phyloP scores from a whole-genome alignment of 1,140 invertebrate genomes.

The Temnothorax longispinosus region DNA sequence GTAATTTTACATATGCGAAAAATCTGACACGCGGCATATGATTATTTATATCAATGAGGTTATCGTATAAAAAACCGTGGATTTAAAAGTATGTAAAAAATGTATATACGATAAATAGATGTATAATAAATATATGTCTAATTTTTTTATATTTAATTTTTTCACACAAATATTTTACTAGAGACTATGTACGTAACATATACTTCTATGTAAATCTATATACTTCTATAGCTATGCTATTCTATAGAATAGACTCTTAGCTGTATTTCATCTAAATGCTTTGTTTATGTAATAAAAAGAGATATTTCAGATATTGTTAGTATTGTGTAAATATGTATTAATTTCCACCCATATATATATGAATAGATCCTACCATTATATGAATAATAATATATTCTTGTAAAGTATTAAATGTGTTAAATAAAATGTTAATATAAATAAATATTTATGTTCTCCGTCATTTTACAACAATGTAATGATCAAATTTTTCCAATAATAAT shows the following conservation, averaged over 20 bases:
- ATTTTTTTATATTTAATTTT: constrained; percentile 10
- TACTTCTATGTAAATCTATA: not conserved
- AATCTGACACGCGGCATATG: not conserved
- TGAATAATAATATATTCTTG: too few relatives aligned
- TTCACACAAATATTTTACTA: not conserved
- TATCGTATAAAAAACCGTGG: not conserved
- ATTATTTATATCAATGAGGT: not conserved
- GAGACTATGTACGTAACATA: not conserved
- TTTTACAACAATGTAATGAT: not conserved
- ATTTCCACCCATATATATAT: not conserved
- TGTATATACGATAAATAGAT: not conserved
- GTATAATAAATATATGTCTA: not conserved
- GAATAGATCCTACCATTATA: not conserved
- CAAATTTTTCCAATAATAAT: not conserved
- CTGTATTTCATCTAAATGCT: not conserved
- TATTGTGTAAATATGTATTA: not conserved
- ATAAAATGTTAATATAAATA: not conserved
- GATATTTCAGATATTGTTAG: not conserved
- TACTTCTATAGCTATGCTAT: not conserved
- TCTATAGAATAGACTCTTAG: not conserved
- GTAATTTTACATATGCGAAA: constrained; percentile 11
- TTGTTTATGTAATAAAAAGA: not conserved
- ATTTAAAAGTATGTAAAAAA: not conserved
- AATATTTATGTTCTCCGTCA: not conserved
- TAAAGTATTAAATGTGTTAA: constrained; percentile 5